Conservation (phyloP, 2,113 vertebrate genomes). For the Cryptotis parvus region DNA sequence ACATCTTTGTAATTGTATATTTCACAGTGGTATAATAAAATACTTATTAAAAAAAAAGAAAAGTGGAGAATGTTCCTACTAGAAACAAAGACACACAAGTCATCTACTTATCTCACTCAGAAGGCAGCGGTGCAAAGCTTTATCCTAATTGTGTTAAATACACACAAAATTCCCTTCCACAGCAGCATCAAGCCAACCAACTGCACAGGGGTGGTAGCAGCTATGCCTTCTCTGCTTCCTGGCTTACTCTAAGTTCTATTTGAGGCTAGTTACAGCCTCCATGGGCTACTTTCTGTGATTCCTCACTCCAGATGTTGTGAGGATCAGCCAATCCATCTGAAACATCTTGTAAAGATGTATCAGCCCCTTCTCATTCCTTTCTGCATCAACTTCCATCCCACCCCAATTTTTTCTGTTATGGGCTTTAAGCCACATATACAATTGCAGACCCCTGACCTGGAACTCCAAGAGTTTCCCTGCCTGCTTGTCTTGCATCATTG, state of each 20-base stretch:
- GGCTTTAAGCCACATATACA: not conserved
- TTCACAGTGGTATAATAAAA: too few relatives aligned
- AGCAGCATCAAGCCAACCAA: not conserved
- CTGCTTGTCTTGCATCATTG: not conserved
- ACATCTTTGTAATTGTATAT: too few relatives aligned
- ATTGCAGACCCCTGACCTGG: not conserved
- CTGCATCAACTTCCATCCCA: not conserved
- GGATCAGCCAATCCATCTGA: conserved; percentile 68
- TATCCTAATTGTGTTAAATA: not conserved
- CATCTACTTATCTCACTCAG: not conserved
- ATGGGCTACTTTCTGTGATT: not conserved
- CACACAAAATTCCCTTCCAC: not conserved
- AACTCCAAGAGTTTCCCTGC: not conserved
- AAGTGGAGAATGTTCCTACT: not conserved
- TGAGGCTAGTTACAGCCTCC: not conserved
- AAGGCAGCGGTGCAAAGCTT: conserved; percentile 8
- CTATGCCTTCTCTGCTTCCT: not conserved
- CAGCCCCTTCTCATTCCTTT: conserved; percentile 33
- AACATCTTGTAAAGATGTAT: conserved; percentile 68
- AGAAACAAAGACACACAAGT: not conserved
- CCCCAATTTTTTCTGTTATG: not conserved
- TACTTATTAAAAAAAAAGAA: too few relatives aligned
- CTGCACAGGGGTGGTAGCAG: conserved; percentile 34
- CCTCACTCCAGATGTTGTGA: conserved; percentile 33
- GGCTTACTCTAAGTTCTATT: conserved; percentile 37